Conservation (phyloP, 2,797 vertebrate species). For the Oreochromis grahami region DNA sequence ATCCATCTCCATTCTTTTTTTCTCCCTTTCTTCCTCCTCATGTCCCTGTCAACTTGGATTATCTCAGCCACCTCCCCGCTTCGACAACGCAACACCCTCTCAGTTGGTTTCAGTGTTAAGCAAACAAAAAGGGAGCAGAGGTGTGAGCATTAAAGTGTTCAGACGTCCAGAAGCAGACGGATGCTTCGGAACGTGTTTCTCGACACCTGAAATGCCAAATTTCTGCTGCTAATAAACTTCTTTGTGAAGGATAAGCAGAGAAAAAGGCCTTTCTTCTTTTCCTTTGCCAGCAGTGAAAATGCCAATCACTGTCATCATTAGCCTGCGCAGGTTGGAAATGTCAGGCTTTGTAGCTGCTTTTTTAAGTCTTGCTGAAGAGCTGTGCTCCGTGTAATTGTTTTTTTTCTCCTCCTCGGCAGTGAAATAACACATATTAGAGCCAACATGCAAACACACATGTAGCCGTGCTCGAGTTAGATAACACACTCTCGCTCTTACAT, state of each 20-base stretch:
- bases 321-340: conserved; percentile 6
- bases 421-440: conserved; percentile 9
- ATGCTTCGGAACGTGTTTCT: not conserved
- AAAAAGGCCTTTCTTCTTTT: not conserved
- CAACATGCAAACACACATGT: not conserved
- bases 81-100: conserved; percentile 12
- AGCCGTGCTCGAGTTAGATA: conserved; percentile 19
- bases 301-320: conserved; percentile 51
- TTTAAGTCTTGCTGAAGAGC: conserved; percentile 6
- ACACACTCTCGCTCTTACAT: not conserved
- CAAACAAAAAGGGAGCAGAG: conserved; percentile 4
- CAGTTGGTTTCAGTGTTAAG: conserved; percentile 28
- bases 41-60: conserved; percentile 35
- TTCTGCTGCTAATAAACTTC: not conserved
- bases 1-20: not conserved
- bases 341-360: not conserved
- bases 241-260: not conserved
- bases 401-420: not conserved
- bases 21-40: conserved; percentile 4
- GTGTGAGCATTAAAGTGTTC: not conserved
- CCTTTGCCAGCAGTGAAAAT: conserved; percentile 5
- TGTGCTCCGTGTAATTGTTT: conserved; percentile 5
- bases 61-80: not conserved
- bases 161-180: not conserved
- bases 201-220: conserved; percentile 5